These are phyloP conservation scores for Cassiopea xamachana DNA, from an alignment of 30 jellyfish, hydroid and myxozoan genomes.

Conservation along the genomic window DNA sequence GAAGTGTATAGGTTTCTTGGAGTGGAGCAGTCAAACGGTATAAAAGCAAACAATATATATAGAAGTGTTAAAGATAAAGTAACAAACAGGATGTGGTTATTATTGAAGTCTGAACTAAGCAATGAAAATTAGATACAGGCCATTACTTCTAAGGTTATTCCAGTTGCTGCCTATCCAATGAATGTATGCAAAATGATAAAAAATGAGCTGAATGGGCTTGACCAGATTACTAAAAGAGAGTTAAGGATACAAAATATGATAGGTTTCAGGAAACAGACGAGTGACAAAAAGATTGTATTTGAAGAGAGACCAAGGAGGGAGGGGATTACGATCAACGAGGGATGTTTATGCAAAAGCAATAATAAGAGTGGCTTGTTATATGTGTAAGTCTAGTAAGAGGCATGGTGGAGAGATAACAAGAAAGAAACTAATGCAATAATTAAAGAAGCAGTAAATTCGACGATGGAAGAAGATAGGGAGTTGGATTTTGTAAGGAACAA, in stretches of 20 bases:
- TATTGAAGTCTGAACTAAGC: conserved; percentile 5
- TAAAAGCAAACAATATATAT: conserved; percentile 1
- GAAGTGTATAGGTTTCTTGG: conserved; percentile 4
- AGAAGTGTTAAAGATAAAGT: conserved; percentile 1
- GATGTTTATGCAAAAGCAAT: neutral
- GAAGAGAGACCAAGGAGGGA: conserved; percentile 28
- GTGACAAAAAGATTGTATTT: neutral
- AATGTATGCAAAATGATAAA: conserved; percentile 24
- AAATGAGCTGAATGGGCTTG: conserved; percentile 25
- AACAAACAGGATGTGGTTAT: neutral
- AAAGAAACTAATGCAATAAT: conserved; percentile 6
- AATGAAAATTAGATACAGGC: conserved; percentile 5
- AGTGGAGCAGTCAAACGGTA: conserved; percentile 7
- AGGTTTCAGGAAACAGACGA: neutral
- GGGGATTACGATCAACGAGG: neutral
- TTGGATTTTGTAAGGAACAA: conserved; percentile 1
- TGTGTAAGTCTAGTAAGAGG: neutral
- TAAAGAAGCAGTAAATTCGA: neutral
- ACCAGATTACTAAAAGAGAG: conserved; percentile 19
- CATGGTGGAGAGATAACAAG: neutral
- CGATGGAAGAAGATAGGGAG: neutral
- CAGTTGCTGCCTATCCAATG: conserved; percentile 45
- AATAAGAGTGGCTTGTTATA: conserved; percentile 8
- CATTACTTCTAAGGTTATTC: conserved; percentile 7
- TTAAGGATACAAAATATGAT: conserved; percentile 16